Evolutionary conservation across 2,113 vertebrate species (phyloP).

Genomic region (Patagioenas fasciata): DNA sequence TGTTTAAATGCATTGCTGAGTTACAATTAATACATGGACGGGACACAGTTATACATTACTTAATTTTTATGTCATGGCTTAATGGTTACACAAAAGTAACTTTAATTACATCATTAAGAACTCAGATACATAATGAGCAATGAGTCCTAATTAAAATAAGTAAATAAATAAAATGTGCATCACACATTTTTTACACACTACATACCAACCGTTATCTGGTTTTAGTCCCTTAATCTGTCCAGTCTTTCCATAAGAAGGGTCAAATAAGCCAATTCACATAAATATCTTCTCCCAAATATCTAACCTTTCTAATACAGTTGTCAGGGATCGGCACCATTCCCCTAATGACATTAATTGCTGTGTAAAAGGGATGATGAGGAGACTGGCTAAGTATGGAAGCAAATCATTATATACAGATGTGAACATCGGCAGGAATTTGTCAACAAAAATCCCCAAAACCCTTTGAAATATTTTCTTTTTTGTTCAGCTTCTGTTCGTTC

Average conservation of each 20-base stretch:
- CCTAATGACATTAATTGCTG: not conserved
- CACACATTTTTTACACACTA: not conserved
- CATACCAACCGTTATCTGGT: not conserved
- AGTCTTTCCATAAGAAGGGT: not conserved
- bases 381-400: not conserved
- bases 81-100: not conserved
- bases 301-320: fast-evolving
- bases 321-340: not conserved
- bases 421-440: not conserved
- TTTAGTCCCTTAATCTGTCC: not conserved
- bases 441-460: fast-evolving
- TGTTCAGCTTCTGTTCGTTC: not conserved
- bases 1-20: not conserved
- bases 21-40: not conserved
- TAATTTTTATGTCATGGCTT: not conserved
- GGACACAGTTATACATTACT: not conserved
- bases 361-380: not conserved
- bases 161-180: not conserved
- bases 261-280: not conserved
- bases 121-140: not conserved
- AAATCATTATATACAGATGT: not conserved
- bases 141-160: not conserved
- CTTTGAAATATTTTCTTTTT: not conserved
- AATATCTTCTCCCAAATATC: not conserved
- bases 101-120: not conserved